Evolutionary conservation across 2,888 invertebrate species (phyloP), one percentile per base, ranked within the genome.

Genomic region (Thymelicus sylvestris): DNA sequence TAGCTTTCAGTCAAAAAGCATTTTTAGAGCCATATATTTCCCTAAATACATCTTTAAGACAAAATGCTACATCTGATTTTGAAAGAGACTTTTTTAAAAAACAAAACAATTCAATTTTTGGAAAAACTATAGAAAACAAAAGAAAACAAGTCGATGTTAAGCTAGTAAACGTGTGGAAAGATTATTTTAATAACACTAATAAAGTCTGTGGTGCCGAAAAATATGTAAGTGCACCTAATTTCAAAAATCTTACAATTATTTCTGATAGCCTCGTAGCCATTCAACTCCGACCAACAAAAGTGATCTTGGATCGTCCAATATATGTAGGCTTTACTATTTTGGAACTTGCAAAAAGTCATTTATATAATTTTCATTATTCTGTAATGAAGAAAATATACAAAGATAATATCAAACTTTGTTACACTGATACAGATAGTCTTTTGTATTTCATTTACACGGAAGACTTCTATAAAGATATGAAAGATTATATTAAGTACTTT

Each of bases 61-160:
- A 60, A 60, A 39, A 39, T 7, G 60, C 60, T 60, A 39, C 52
- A 65, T 66, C 73, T n/a, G 68, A 68, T 7, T 81, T 83, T 73
- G 59, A 75, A 72, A 67, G 59, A 59, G 59, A 64, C 39, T 72
- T 64, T 81, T 78, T 62, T 72, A 75, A 39, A 68, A 72, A 65
- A 15, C 68, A 48, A 52, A 74, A 59, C 50, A 73, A 62, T 64
- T 70, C 61, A 66, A 73, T 66, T 62, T 72, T 67, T 55, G 72
- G 72, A 13, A 72, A 72, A 50, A 67, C 72, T 38, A 72, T 72
- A n/a, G 67, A 72, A 60, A 72, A 72, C 15, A 60, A 60, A 60
- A 38, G 60, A 39, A 64, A 69, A 64, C 69, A 69, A 55, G 69
- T 69, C 6, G 47, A 64, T 59, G 64, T 69, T 4, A 69, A 59